Base-by-base conservation (phyloP, 1,140 invertebrate species). In the Drosophila ogumai region DNA sequence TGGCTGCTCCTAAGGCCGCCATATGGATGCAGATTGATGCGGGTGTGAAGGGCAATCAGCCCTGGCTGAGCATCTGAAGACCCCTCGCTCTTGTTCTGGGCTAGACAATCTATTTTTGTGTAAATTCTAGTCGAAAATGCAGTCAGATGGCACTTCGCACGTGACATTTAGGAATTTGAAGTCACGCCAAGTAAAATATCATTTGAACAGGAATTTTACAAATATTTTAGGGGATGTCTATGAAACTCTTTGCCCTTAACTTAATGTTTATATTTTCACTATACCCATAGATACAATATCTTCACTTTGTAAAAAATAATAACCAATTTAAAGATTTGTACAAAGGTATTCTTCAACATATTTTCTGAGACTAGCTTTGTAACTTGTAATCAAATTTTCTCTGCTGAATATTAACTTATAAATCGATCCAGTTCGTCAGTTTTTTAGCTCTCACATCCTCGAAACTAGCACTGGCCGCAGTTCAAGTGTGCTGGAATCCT, bases 141-240 rank as follows among this genome's bases (percentile, higher is more conserved):
- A 69, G 17, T 47, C 31, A 46, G 47, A 50, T 66, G 25, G 31
- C 59, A 55, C 50, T 40, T 12, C 44, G 82, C 82, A 88, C 80
- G 84, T 87, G 84, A 88, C 84, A 81, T 80, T 84, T 40, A 3
- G 49, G 52, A 54, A 74, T 77, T 75, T 40, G 12, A 36, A 40
- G 40, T 52, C 22, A 36, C 31, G 19, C 49, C 22, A 19, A 55
- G 22, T 47, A 22, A 31, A 52, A 17, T 52, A 52, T 3, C n/a
- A 52, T 52, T 34, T 32, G n/a, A 19, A 19, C 0, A 22, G 50
- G 50, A 54, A 54, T 36, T 54, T 36, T 22, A 57, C 10, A 32
- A 50, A 32, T 25, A 58, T 34, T 36, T 44, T 17, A 28, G 47
- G 9, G 12, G 12, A 38, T 13, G 7, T 25, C 1, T 4, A 9